Conservation (phyloP, 2,888 invertebrate genomes). For the Megalurothrips usitatus region DNA sequence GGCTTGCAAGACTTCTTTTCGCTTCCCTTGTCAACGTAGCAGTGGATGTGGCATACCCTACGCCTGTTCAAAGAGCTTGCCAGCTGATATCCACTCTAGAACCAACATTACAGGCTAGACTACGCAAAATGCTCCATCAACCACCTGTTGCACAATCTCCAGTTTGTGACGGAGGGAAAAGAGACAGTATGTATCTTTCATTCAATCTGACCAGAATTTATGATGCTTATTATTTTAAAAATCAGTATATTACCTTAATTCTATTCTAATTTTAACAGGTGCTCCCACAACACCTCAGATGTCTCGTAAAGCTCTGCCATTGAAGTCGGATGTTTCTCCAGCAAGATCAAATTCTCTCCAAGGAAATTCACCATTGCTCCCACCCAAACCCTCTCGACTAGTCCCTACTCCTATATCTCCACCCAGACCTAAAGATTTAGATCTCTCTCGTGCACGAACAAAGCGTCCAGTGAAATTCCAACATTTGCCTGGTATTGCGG, state of each 20-base stretch:
- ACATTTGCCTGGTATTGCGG: conserved; percentile 25
- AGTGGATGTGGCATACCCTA: not conserved
- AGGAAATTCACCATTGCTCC: not conserved
- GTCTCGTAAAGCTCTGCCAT: not conserved
- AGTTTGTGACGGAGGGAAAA: not conserved
- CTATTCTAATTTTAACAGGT: not conserved
- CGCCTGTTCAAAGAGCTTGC: not conserved
- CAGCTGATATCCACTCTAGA: conserved; percentile 33
- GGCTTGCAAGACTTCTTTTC: conserved; percentile 33
- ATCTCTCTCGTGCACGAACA: conserved; percentile 27
- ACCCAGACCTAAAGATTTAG: conserved; percentile 30
- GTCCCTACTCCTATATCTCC: not conserved
- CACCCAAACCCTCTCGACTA: not conserved
- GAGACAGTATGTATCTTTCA: not conserved
- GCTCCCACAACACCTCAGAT: not conserved
- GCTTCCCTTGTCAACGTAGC: conserved; percentile 2
- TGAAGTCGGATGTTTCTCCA: not conserved
- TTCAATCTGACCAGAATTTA: not conserved
- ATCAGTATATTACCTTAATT: not conserved
- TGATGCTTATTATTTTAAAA: not conserved
- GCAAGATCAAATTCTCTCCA: conserved; percentile 6
- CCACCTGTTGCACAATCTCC: not conserved
- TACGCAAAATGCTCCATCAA: conserved; percentile 30
- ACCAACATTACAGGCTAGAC: conserved; percentile 31
- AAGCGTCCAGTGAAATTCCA: conserved; percentile 32